These are phyloP conservation scores for Trissonchulus sp. DNA, from an alignment of 2,888 invertebrate species.

Conservation along the genomic window DNA sequence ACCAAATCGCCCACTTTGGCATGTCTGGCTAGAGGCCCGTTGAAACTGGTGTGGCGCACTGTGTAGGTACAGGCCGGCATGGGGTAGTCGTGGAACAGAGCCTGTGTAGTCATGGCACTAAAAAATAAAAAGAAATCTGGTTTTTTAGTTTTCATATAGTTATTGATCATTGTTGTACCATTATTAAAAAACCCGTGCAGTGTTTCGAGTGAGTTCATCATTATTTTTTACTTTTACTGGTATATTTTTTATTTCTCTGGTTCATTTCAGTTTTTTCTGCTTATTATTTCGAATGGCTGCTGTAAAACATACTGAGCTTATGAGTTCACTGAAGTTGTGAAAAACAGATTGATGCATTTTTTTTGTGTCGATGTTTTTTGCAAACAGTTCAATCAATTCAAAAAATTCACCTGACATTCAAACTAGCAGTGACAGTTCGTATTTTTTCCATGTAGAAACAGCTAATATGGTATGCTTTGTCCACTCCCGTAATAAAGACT, in stretches of 20 bases:
- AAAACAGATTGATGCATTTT: too few relatives aligned
- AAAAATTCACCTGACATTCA: conserved; percentile 35
- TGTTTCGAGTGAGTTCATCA: too few relatives aligned
- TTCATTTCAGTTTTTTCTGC: too few relatives aligned
- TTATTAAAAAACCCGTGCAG: too few relatives aligned
- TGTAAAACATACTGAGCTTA: too few relatives aligned
- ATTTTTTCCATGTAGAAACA: conserved; percentile 32
- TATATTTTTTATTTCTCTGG: too few relatives aligned
- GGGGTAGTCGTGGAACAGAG: conserved; percentile 24
- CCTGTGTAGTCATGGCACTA: conserved; percentile 29
- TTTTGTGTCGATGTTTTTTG: too few relatives aligned
- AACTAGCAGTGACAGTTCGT: conserved; percentile 23
- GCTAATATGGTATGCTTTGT: conserved; percentile 31
- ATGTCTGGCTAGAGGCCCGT: conserved; percentile 29
- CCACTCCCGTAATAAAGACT: conserved; percentile 30
- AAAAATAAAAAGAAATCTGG: background rate
- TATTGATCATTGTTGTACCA: too few relatives aligned
- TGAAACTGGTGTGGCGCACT: conserved; percentile 26
- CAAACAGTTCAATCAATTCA: too few relatives aligned
- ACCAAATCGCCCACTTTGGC: conserved; percentile 32
- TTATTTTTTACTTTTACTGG: too few relatives aligned
- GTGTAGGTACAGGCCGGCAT: conserved; percentile 32
- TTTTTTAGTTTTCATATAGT: background rate
- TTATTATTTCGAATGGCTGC: too few relatives aligned
- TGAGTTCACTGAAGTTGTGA: too few relatives aligned